phyloP scores from a whole-genome alignment of 2,797 vertebrate genomes.

The Phrynocephalus guinanensis region DNA sequence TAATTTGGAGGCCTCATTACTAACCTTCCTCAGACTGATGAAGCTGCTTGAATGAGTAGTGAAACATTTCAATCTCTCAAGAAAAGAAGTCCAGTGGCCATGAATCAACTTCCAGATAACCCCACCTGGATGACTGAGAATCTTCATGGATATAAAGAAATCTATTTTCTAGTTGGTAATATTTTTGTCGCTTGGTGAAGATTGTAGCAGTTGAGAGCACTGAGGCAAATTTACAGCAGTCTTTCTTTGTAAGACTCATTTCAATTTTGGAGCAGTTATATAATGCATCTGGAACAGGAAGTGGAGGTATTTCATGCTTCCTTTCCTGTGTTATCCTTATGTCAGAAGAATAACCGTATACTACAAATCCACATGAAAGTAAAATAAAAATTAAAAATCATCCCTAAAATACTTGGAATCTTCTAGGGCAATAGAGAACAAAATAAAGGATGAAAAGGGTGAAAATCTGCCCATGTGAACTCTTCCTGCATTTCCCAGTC shows the following conservation, averaged over 20 bases:
- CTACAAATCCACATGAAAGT: too few species aligned
- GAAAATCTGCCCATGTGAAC: background rate
- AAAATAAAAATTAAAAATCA: too few species aligned
- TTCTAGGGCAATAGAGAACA: background rate
- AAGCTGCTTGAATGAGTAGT: too few species aligned
- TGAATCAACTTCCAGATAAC: too few species aligned
- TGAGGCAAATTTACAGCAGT: background rate
- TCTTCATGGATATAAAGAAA: background rate
- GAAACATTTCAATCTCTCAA: too few species aligned
- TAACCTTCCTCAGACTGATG: too few species aligned
- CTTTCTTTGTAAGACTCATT: background rate
- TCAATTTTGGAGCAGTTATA: background rate
- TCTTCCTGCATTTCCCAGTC: background rate
- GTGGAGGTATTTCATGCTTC: background rate
- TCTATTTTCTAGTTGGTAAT: background rate
- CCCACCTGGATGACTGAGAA: too few species aligned
- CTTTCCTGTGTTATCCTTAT: background rate
- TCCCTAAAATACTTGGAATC: background rate
- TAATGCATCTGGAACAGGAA: slow-evolving; percentile 7
- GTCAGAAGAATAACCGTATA: too few species aligned
- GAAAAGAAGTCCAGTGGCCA: too few species aligned
- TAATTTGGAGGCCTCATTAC: too few species aligned
- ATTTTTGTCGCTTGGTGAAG: background rate
- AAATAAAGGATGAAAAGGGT: background rate
- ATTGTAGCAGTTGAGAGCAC: background rate